phyloP scores from a whole-genome alignment of 2,888 invertebrate genomes.

The Lordiphosa andalusiaca region DNA sequence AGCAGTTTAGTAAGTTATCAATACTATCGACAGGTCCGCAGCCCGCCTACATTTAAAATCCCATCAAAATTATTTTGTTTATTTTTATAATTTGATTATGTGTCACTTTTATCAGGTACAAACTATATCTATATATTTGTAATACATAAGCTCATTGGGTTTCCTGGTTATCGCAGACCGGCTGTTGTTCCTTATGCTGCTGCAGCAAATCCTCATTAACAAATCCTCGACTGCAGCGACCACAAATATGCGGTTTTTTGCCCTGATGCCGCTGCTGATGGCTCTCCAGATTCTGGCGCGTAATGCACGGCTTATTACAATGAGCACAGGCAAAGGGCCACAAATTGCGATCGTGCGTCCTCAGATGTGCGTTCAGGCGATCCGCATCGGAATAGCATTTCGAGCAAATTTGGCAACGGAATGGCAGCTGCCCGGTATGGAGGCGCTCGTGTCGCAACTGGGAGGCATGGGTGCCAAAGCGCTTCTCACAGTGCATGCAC shows the following conservation, averaged over 20 bases:
- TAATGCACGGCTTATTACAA: slow-evolving; percentile 59
- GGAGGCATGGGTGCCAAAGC: slow-evolving; percentile 75
- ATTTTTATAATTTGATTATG: too few relatives aligned
- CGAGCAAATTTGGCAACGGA: slow-evolving; percentile 45
- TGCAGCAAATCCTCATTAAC: slow-evolving; percentile 34
- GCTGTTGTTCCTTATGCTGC: too few relatives aligned
- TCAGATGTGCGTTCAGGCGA: slow-evolving; percentile 59
- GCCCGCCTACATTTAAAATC: too few relatives aligned
- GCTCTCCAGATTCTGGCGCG: slow-evolving; percentile 51
- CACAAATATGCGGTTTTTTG: slow-evolving; percentile 61
- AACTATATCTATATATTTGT: too few relatives aligned
- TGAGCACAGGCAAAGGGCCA: slow-evolving; percentile 55
- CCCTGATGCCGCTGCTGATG: slow-evolving; percentile 64
- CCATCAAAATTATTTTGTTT: too few relatives aligned
- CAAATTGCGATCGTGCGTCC: slow-evolving; percentile 56
- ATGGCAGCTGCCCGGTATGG: slow-evolving; percentile 58
- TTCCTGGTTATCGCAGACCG: too few relatives aligned
- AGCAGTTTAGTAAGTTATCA: too few relatives aligned
- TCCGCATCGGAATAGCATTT: slow-evolving; percentile 51
- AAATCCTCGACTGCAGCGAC: slow-evolving; percentile 55
- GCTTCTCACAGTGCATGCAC: slow-evolving; percentile 70
- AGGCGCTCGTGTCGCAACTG: slow-evolving; percentile 72
- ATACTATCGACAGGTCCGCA: too few relatives aligned
- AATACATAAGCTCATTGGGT: too few relatives aligned
- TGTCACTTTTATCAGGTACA: too few relatives aligned